A percentile compares a stretch with the other conserved stretches of the same genome.
These are phyloP conservation scores for Diachrysia chrysitis DNA, from an alignment of 2,888 invertebrate genomes.

Conservation along the genomic window DNA sequence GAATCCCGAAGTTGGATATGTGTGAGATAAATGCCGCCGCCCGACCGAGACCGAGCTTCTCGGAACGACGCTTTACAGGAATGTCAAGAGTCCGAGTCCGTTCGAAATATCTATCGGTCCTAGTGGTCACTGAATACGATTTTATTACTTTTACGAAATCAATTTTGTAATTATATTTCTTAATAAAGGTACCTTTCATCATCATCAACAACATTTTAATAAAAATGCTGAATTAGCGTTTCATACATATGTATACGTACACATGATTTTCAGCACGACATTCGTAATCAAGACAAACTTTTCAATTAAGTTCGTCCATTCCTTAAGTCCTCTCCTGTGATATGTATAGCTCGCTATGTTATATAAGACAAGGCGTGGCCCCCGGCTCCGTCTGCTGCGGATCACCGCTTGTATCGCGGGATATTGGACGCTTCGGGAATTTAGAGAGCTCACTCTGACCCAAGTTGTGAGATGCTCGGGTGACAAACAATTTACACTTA, in stretches of 20 bases:
- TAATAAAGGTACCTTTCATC: too few relatives aligned
- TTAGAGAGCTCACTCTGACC: constrained; percentile 15
- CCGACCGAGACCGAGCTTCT: not conserved
- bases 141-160: not conserved
- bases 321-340: not conserved
- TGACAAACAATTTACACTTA: not conserved
- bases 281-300: not conserved
- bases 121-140: not conserved
- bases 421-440: constrained; percentile 37
- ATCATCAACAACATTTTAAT: too few relatives aligned
- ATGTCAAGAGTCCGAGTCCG: too few relatives aligned
- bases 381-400: constrained; percentile 9
- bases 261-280: not conserved
- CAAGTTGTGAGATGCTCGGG: constrained; percentile 22
- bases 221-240: too few relatives aligned
- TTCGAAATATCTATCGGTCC: not conserved
- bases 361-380: constrained; percentile 22
- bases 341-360: constrained; percentile 15
- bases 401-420: constrained; percentile 23
- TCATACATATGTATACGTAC: too few relatives aligned
- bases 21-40: not conserved
- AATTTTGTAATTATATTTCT: not conserved
- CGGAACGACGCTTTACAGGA: not conserved
- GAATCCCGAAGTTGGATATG: not conserved
- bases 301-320: constrained; percentile 21